Base-by-base conservation (phyloP, 2,113 vertebrate genomes). In the Myxocyprinus asiaticus region DNA sequence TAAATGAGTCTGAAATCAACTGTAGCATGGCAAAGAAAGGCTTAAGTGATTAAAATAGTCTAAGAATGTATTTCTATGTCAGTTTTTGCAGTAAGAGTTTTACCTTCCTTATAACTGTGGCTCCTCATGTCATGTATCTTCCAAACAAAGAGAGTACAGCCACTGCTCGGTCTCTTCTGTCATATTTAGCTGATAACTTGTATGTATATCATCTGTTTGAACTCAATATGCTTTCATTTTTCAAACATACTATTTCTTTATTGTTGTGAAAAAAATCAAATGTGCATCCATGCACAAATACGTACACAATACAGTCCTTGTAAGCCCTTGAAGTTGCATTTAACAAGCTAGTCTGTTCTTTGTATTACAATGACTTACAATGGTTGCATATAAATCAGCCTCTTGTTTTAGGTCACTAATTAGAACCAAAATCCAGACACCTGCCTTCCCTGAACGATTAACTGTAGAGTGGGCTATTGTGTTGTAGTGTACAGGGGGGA, bases 391-490 rank as follows among this genome's bases (percentile, higher is more conserved):
- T 68, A 67, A 66, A 83, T 70, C 45, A 43, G 17, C 22, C 15
- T 69, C 79, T 73, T 72, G 67, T 80, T 73, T 62, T 58, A 67
- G 47, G 65, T 80, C 15, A 12, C 68, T 80, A 72, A 83, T 83
- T 83, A 73, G 10, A 83, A 9, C 15, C 48, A 8, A 59, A 72
- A 80, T 70, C 69, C 71, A 11, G 73, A 61, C 82, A 71, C 67
- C 71, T 73, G 67, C 67, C 53, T 53, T 14, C 43, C 15, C 9
- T 22, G 67, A 76, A 51, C 53, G 33, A 76, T 53, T 42, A 51
- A 45, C 61, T 8, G 67, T 5, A 64, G 10, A 2, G 12, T 44
- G 45, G 71, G 77, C 15, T 65, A 67, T 53, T 55, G 69, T 45
- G 22, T 67, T 80, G 55, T 15, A 6, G 12, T 70, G 62, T 63